Evolutionary conservation across 2,797 vertebrate species (phyloP), one percentile per base, ranked within the genome.

Genomic region (Denticeps clupeoides): DNA sequence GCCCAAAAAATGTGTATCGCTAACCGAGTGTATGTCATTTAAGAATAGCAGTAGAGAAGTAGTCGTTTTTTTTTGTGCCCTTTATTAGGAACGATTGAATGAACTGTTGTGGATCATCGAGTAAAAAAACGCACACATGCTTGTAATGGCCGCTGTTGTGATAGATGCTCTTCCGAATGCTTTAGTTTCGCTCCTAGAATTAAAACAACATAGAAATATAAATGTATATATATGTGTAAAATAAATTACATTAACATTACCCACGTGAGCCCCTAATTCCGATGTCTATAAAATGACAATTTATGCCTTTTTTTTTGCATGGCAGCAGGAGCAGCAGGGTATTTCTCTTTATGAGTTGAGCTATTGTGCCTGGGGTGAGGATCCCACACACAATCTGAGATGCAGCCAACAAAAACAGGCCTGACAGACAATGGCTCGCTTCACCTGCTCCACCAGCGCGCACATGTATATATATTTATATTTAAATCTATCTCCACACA

Each of bases 341-440:
- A 79, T 77, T 83, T 83, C 79, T 82, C 81, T 91, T 89, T 92
- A 86, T 88, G 89, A 89, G 86, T 84, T n/a, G 86, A 87, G 87
- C 89, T 83, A 88, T 90, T 89, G 89, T 87, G 91, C 90, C 92
- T 72, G 85, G 81, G 92, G 91, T 92, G 82, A 95, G 86, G 87
- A 89, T 94, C 88, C 89, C 89, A 88, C 92, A 88, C 89, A 89
- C 89, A 94, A 91, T 93, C 89, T 93, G 91, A 90, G 88, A 87
- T 80, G 84, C 85, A 89, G 94, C 91, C 94, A 96, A 93, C 87
- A 91, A 93, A 94, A 95, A 89, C 89, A 92, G 86, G 82, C 86
- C 84, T 88, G 87, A 91, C 88, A 91, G 89, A 94, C 90, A 94
- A 91, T 93, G 90, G 85, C 83, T 87, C 89, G 88, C 87, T 91